Evolutionary conservation across 1,140 invertebrate species (phyloP), one percentile per base, ranked within the genome.

Genomic region (Aphaenogaster floridana): DNA sequence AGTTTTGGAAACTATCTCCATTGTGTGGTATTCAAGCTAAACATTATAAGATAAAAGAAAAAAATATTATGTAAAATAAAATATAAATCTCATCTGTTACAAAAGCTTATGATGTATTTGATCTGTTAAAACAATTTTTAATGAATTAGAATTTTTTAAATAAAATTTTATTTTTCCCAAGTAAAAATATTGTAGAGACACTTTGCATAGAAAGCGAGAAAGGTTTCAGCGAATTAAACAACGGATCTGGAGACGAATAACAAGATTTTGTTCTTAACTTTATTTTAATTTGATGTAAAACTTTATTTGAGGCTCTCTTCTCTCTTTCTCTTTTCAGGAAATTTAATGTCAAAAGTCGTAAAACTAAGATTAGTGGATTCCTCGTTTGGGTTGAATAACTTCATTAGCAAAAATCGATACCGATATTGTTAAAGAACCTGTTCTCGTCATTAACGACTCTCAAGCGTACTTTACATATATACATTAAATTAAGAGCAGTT

Each of bases 1-100:
- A 54, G 11, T 57, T 52, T 72, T 57, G 17, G 2, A 57, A 76
- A 54, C 3, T 54, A 54, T 2, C 3, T 36, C 1, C 3, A 42
- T 17, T 64, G 34, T 54, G 13, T 48, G 28, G 28, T 48, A 1
- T 54, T 36, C 34, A n/a, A 71, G 8, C 3, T 34, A 72, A 8
- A 72, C 15, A 34, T 17, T 17, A 72, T 36, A 11, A 61, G 21
- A 59, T 3, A 28, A 48, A 42, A 28, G 9, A 28, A 52, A 36
- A 52, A 36, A 72, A 52, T 71, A 71, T 71, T 34, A 69, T 45
- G 8, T 52, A n/a, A 57, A 11, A 63, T 28, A 50, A 50, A 50
- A 50, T 3, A 8, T 36, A 52, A 52, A 71, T 71, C 17, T 71
- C 1, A 17, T 71, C 6, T 17, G 6, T 52, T 17, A 36, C 28